Evolutionary conservation across 1,140 invertebrate genomes (phyloP).

Genomic region (Orius insidiosus): DNA sequence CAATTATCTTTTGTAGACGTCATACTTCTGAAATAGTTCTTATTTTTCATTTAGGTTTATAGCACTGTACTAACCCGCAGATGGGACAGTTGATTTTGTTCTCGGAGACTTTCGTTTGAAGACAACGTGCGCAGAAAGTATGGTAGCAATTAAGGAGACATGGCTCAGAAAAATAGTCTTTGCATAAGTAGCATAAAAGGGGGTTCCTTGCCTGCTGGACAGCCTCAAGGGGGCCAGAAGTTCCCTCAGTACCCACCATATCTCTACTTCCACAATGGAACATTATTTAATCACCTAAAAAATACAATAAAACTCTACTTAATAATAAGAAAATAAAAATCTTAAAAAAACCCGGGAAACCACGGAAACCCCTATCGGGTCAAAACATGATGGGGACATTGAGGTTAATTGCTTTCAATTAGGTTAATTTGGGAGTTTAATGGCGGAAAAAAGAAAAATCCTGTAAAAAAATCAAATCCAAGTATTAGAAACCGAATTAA

Average conservation of each 20-base stretch:
- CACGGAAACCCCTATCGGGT: too few species aligned
- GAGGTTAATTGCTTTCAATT: too few species aligned
- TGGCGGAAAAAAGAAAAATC: too few species aligned
- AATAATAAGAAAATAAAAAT: too few species aligned
- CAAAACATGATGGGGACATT: too few species aligned
- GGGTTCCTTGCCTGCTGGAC: slow-evolving; percentile 30
- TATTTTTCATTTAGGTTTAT: not conserved
- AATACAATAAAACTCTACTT: too few species aligned
- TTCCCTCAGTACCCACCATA: not conserved
- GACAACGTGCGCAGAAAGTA: slow-evolving; percentile 46
- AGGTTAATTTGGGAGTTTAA: too few species aligned
- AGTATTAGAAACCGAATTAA: too few species aligned
- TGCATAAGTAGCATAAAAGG: slow-evolving; percentile 43
- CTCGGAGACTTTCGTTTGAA: slow-evolving; percentile 39
- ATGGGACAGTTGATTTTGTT: slow-evolving; percentile 42
- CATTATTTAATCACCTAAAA: too few species aligned
- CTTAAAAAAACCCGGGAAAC: too few species aligned
- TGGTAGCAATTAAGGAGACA: slow-evolving; percentile 49
- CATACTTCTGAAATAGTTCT: slow-evolving; percentile 28
- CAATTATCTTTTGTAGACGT: slow-evolving; percentile 40
- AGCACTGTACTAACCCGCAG: slow-evolving; percentile 36
- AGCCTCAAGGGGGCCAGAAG: slow-evolving; percentile 4
- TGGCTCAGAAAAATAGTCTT: slow-evolving; percentile 47
- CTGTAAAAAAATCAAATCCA: too few species aligned
- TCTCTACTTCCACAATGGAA: too few species aligned